Base-by-base conservation (phyloP, 2,797 vertebrate genomes). In the Crocodylus rhombifer region DNA sequence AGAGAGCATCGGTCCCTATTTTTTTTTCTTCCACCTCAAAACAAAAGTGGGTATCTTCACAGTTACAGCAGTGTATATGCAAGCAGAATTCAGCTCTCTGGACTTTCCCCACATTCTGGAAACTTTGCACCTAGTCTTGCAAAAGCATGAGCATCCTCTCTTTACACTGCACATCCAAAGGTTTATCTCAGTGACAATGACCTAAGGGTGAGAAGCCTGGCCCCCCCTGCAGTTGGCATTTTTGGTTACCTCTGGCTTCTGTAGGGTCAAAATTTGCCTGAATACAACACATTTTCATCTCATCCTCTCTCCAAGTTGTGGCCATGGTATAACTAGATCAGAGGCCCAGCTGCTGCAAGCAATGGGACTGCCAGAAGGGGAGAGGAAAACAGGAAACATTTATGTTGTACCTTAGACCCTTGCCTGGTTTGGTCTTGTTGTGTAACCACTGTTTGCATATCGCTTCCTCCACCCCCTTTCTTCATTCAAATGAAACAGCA, bases 391-490 rank as follows among this genome's bases (percentile, higher is more conserved):
- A 36, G 23, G 6, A 25, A 51, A 25, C 15, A 16, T 51, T 23
- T 42, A 13, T 51, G 23, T 73, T 16, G 69, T 42, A 71, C 36
- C 30, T 51, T 7, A 23, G 69, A 51, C 51, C 21, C 14, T 7
- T 73, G 69, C 17, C 36, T 51, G 7, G 21, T 42, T 20, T 73
- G 13, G 23, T 25, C 42, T 13, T 25, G 23, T 73, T 21, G 36
- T 51, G 21, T 42, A 57, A 13, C 88, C 7, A 17, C 6, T 1
- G 58, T 15, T 30, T 28, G 30, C 2, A 7, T 56, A 87, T 42
- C n/a, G 21, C 3, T 55, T 33, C 0, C 26, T 15, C 14, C 14
- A 56, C 10, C 7, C 42, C 5, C 0, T 2, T 12, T 67, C 5
- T 14, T 62, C 73, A 64, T 0, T 1, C 14, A 25, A 64, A n/a